phyloP scores from a whole-genome alignment of 2,888 invertebrate genomes.

The Ectobius pallidus region DNA sequence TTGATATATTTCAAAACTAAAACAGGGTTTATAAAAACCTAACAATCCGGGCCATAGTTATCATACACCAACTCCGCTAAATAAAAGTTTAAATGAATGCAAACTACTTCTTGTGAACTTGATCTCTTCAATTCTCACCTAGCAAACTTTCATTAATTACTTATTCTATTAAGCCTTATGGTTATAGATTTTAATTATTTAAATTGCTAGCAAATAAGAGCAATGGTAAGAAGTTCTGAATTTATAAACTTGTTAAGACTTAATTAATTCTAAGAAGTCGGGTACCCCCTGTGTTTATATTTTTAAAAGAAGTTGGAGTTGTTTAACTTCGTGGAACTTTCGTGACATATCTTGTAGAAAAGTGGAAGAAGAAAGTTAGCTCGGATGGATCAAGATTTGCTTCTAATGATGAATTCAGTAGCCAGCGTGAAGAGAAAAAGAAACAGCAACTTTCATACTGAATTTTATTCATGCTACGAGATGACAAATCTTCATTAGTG shows the following conservation, averaged over 20 bases:
- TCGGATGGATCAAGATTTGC: background rate
- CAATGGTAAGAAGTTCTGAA: background rate
- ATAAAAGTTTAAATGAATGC: too few relatives aligned
- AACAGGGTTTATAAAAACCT: too few relatives aligned
- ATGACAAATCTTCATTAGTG: too few relatives aligned
- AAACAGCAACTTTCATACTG: background rate
- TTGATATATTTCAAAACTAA: too few relatives aligned
- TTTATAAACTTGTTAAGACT: constrained; percentile 17
- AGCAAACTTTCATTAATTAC: too few relatives aligned
- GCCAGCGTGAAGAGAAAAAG: background rate
- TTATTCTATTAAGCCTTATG: background rate
- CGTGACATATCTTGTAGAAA: background rate
- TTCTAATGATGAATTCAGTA: background rate
- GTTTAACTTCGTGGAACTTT: too few relatives aligned
- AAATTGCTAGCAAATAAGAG: background rate
- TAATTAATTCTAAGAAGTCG: constrained; percentile 25
- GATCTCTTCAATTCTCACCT: too few relatives aligned
- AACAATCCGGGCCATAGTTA: too few relatives aligned
- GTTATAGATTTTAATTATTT: background rate
- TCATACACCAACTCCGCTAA: too few relatives aligned
- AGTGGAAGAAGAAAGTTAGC: background rate
- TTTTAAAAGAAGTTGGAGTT: too few relatives aligned
- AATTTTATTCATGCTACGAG: too few relatives aligned
- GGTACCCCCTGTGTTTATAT: background rate
- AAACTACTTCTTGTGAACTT: too few relatives aligned